phyloP scores from a whole-genome alignment of 1,140 invertebrate genomes.

The Philopotamus ludificatus region DNA sequence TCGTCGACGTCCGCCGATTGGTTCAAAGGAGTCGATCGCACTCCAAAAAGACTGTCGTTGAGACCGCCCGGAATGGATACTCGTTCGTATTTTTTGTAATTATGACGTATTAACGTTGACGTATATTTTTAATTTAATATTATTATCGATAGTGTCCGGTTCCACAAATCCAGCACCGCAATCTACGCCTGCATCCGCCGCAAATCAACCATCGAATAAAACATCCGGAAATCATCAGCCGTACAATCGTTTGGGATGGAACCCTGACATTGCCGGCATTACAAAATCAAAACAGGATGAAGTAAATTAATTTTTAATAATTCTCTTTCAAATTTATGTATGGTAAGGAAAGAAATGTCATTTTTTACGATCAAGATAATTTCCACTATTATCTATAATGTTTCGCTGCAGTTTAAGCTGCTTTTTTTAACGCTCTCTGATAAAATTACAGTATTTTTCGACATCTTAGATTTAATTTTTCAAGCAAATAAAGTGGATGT shows the following conservation, averaged over 20 bases:
- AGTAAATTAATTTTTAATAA: constrained; percentile 50
- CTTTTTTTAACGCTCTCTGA: not conserved
- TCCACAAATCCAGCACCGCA: constrained; percentile 29
- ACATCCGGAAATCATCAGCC: constrained; percentile 49
- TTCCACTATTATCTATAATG: no score
- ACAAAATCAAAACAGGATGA: constrained; percentile 63
- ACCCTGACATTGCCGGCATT: constrained; percentile 52
- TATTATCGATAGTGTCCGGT: constrained; percentile 27
- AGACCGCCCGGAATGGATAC: constrained; percentile 85
- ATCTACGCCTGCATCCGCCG: constrained; percentile 3
- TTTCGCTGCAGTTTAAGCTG: no score
- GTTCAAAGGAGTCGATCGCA: constrained; percentile 69
- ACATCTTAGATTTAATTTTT: no score
- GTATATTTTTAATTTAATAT: constrained; percentile 10
- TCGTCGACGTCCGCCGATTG: constrained; percentile 72
- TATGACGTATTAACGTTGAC: not conserved
- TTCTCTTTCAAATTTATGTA: constrained; percentile 1
- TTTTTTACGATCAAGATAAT: not conserved
- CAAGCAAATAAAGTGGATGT: no score
- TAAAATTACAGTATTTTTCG: no score
- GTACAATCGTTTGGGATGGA: constrained; percentile 57
- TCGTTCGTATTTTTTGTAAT: constrained; percentile 58
- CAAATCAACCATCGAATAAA: constrained; percentile 41
- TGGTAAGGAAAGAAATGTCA: no score
- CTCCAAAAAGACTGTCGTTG: constrained; percentile 67